These are phyloP conservation scores for Hyppa rectilinea DNA, from an alignment of 2,888 invertebrate species.

Conservation along the genomic window DNA sequence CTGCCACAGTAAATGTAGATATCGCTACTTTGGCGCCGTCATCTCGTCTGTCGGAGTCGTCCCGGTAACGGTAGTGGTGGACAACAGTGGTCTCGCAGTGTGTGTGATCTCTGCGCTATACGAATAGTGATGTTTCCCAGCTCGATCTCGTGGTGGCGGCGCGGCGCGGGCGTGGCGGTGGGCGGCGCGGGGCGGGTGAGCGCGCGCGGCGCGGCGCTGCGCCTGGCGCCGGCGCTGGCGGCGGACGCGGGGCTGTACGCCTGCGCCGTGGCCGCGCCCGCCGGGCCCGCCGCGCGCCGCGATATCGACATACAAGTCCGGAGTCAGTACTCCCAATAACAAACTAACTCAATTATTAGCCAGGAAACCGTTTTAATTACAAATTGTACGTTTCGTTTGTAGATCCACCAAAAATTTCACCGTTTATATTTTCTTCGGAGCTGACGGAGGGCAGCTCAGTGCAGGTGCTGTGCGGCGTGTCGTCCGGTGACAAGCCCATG, in stretches of 20 bases:
- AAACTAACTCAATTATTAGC: too few relatives aligned
- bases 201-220: constrained; percentile 79
- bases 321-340: constrained; percentile 86
- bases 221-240: constrained; percentile 79
- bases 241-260: constrained; percentile 94
- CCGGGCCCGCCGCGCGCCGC: constrained; percentile 92
- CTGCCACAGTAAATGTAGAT: too few relatives aligned
- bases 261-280: constrained; percentile 93
- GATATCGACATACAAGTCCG: constrained; percentile 93
- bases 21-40: not conserved
- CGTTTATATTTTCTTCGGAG: constrained; percentile 95
- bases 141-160: constrained; percentile 87
- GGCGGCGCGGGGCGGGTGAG: constrained; percentile 85
- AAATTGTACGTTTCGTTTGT: constrained; percentile 9
- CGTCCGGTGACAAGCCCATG: constrained; percentile 93
- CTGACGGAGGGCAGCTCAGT: constrained; percentile 95
- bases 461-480: constrained; percentile 95
- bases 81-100: too few relatives aligned
- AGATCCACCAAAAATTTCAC: constrained; percentile 96
- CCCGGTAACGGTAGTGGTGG: not conserved
- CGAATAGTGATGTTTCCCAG: constrained; percentile 74
- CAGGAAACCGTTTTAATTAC: not conserved
- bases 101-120: not conserved
- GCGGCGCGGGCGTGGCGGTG: constrained; percentile 85
- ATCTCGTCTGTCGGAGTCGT: not conserved